Conservation (phyloP, 2,888 invertebrate genomes). For the Acanthosepion pharaonis region DNA sequence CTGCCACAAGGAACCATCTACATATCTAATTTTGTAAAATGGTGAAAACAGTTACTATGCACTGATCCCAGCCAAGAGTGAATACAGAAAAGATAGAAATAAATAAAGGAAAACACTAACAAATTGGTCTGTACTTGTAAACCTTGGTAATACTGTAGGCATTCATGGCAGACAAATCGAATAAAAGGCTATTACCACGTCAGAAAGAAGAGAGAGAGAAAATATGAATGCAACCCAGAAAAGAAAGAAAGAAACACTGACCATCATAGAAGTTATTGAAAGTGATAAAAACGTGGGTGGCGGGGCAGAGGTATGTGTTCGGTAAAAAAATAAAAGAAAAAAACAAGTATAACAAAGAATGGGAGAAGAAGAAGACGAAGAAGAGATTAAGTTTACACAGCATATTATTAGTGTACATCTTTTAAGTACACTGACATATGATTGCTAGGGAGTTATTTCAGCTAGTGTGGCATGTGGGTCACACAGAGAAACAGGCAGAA, state of each 20-base stretch:
- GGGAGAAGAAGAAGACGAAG: neutral
- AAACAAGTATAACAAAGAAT: neutral
- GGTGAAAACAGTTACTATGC: too few relatives aligned
- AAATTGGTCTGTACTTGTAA: too few relatives aligned
- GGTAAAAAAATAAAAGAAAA: neutral
- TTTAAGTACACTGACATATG: neutral
- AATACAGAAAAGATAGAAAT: neutral
- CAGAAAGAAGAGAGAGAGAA: neutral
- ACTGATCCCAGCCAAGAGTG: neutral
- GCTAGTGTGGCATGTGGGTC: neutral
- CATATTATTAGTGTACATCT: conserved; percentile 6
- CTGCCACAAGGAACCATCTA: too few relatives aligned
- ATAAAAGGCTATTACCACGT: too few relatives aligned
- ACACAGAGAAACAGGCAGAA: neutral
- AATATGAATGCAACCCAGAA: too few relatives aligned
- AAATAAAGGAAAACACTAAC: too few relatives aligned
- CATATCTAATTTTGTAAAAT: too few relatives aligned
- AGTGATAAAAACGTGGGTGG: too few relatives aligned
- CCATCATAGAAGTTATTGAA: too few relatives aligned
- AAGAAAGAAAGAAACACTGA: too few relatives aligned
- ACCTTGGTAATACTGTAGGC: too few relatives aligned
- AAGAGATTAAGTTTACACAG: neutral
- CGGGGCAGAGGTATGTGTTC: neutral
- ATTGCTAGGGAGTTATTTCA: neutral
- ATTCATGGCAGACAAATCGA: too few relatives aligned